These are phyloP conservation scores for Pteronura brasiliensis DNA, from an alignment of 2,113 vertebrate species.

Conservation along the genomic window DNA sequence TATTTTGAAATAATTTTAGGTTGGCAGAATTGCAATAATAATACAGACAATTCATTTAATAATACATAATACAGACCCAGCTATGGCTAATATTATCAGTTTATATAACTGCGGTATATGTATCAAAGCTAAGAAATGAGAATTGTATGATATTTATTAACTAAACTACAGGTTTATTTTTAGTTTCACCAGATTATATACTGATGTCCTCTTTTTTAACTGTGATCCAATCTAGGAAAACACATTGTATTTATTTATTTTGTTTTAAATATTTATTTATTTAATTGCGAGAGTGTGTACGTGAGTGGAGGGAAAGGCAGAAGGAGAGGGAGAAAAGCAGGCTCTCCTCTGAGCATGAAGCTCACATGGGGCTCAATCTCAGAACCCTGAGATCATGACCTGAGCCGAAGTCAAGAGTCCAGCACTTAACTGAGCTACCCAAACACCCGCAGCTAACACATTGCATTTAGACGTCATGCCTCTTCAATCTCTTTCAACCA, in stretches of 20 bases:
- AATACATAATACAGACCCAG: neutral
- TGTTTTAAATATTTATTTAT: neutral
- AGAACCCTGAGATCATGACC: neutral
- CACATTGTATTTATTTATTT: neutral
- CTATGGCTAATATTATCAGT: neutral
- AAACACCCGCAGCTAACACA: neutral
- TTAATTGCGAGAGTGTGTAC: neutral
- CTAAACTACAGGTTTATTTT: neutral
- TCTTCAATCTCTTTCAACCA: neutral
- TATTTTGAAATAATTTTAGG: slow-evolving; percentile 34
- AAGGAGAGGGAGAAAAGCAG: neutral
- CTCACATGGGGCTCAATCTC: neutral
- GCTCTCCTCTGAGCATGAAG: neutral
- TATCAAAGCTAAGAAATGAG: neutral
- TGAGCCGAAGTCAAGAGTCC: neutral
- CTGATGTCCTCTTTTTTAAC: neutral
- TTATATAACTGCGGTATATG: neutral
- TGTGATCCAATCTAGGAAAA: neutral
- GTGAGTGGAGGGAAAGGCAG: neutral
- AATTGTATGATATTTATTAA: neutral
- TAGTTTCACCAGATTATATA: neutral
- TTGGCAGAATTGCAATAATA: neutral
- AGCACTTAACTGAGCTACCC: neutral
- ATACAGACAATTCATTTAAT: neutral
- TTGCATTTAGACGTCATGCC: neutral